Evolutionary conservation across 2,113 vertebrate genomes (phyloP).

Genomic region (Donacobius atricapilla): DNA sequence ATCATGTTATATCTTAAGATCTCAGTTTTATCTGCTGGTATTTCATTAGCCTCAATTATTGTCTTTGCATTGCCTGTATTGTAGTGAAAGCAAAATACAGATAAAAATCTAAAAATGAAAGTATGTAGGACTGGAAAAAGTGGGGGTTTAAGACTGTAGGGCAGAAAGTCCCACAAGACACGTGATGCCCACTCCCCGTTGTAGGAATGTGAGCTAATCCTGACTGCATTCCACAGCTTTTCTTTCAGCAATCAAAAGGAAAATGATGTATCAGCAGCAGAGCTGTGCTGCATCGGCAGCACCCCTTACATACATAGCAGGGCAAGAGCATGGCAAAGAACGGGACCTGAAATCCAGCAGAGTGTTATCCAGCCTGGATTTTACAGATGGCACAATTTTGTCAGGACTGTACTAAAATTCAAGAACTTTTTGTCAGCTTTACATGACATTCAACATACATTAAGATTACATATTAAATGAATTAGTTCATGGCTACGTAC

Average conservation of each 20-base stretch:
- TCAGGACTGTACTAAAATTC: background rate
- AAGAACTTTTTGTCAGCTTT: background rate
- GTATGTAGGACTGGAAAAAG: background rate
- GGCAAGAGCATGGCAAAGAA: background rate
- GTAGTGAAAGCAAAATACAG: background rate
- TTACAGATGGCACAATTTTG: background rate
- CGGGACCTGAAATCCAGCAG: background rate
- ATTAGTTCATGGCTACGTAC: background rate
- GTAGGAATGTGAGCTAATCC: background rate
- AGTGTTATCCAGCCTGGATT: background rate
- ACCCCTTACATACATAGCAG: background rate
- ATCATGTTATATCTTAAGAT: background rate
- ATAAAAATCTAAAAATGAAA: background rate
- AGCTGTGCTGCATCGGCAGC: constrained; percentile 5
- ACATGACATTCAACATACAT: fast-evolving
- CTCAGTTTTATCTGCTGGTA: background rate
- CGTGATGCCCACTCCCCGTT: background rate
- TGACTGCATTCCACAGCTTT: background rate
- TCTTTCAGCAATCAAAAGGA: constrained; percentile 42
- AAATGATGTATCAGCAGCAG: constrained; percentile 25
- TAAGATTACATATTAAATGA: background rate
- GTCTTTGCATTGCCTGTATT: background rate
- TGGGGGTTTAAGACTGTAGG: fast-evolving
- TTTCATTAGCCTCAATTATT: background rate
- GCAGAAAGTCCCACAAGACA: background rate